Conservation (phyloP, 2,113 vertebrate genomes). For the Boulengeromyrus knoepffleri region DNA sequence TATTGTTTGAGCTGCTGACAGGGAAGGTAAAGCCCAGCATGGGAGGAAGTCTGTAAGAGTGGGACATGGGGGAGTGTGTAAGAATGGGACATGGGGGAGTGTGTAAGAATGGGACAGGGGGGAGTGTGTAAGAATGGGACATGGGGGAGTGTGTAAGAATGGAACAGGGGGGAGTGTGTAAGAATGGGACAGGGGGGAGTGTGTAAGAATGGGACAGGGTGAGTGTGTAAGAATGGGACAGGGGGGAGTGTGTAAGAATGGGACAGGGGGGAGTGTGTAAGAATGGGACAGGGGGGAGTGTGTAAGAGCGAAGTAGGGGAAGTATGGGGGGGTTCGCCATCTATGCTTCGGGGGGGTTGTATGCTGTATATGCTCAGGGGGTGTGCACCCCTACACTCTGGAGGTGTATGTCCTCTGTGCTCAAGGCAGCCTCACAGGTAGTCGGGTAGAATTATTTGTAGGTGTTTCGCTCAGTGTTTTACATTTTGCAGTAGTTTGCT, state of each 20-base stretch:
- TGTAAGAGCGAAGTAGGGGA: constrained; percentile 55
- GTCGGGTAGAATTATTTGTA: not conserved
- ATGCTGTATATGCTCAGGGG: no score
- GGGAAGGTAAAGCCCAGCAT: constrained; percentile 73
- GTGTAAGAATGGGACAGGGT: constrained; percentile 72
- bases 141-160: no score
- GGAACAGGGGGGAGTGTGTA: no score
- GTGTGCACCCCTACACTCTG: not conserved
- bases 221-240: constrained; percentile 23
- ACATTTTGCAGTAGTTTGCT: not conserved
- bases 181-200: constrained; percentile 64
- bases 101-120: no score
- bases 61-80: not conserved
- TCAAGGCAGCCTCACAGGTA: not conserved
- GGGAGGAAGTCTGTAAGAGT: not conserved
- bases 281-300: constrained; percentile 64
- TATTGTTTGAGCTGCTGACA: constrained; percentile 92
- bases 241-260: no score
- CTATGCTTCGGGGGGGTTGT: no score
- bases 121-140: no score
- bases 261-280: no score
- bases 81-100: no score
- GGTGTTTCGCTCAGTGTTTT: not conserved
- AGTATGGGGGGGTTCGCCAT: not conserved
- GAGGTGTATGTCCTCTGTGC: not conserved